phyloP scores from a whole-genome alignment of 2,113 vertebrate genomes.

The Petrocephalus microphthalmus region DNA sequence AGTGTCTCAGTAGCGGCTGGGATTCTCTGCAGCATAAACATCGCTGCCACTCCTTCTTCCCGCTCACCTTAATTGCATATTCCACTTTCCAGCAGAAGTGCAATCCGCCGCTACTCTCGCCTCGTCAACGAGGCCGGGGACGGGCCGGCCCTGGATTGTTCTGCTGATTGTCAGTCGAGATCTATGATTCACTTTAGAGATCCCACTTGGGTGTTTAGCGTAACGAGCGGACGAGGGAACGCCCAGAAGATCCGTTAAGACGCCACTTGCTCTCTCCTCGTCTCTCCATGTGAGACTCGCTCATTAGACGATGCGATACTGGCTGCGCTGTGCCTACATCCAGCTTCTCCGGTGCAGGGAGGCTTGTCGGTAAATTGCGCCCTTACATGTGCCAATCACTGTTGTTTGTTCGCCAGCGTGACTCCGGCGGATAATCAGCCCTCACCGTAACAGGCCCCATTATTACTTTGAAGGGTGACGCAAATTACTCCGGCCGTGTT shows the following conservation, averaged over 20 bases:
- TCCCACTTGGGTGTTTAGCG: not conserved
- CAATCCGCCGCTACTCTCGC: not conserved
- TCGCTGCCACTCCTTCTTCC: conserved; percentile 15
- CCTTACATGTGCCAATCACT: conserved; percentile 30
- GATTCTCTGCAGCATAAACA: conserved; percentile 26
- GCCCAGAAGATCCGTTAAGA: not conserved
- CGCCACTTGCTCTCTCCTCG: not conserved
- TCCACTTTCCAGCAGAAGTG: not conserved
- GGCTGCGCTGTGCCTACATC: not conserved
- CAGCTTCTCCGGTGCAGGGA: not conserved
- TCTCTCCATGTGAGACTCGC: not conserved
- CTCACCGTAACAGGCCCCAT: conserved; percentile 11
- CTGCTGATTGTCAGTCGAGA: not conserved
- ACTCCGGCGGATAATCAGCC: conserved; percentile 18
- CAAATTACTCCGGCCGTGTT: conserved; percentile 9
- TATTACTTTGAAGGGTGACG: conserved; percentile 17
- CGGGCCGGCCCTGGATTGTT: not conserved
- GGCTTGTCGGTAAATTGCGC: not conserved
- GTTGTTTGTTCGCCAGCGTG: conserved; percentile 15
- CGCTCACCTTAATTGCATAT: conserved; percentile 3
- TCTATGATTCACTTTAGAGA: not conserved
- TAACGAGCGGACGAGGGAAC: not conserved
- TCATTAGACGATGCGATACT: conserved; percentile 27
- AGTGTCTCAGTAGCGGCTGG: conserved; percentile 19
- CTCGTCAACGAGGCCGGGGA: not conserved